Evolutionary conservation across 2,888 invertebrate species (phyloP).

Genomic region (Phragmatobia fuliginosa): DNA sequence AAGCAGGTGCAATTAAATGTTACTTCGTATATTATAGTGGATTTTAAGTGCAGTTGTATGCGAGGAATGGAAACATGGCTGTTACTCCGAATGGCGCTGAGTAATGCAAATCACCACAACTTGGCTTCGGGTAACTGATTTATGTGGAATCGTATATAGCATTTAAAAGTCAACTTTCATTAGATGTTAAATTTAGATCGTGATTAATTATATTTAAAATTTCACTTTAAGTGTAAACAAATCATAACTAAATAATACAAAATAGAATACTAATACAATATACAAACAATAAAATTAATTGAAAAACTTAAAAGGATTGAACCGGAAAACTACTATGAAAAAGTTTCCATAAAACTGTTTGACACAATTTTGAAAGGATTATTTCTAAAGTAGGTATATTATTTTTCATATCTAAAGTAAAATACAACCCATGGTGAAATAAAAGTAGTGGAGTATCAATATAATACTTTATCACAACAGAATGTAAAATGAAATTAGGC

Average conservation of each 20-base stretch:
- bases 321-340: background rate
- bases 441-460: background rate
- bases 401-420: background rate
- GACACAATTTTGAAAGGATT: background rate
- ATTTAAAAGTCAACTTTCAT: too few relatives aligned
- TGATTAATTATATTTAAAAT: background rate
- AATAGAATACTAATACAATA: background rate
- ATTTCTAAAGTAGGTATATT: too few relatives aligned
- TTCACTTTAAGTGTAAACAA: background rate
- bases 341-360: too few relatives aligned
- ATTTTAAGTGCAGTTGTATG: constrained; percentile 21
- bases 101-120: constrained; percentile 41
- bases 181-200: too few relatives aligned
- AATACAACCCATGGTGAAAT: background rate
- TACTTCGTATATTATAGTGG: constrained; percentile 29
- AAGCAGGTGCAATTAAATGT: constrained; percentile 24
- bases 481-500: constrained; percentile 61
- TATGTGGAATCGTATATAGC: constrained; percentile 10
- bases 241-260: background rate
- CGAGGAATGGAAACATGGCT: constrained; percentile 31
- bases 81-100: constrained; percentile 31
- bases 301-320: background rate
- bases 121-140: constrained; percentile 30
- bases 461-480: constrained; percentile 30
- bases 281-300: background rate